phyloP scores from a whole-genome alignment of 2,113 vertebrate species.

The Casuarius casuarius region DNA sequence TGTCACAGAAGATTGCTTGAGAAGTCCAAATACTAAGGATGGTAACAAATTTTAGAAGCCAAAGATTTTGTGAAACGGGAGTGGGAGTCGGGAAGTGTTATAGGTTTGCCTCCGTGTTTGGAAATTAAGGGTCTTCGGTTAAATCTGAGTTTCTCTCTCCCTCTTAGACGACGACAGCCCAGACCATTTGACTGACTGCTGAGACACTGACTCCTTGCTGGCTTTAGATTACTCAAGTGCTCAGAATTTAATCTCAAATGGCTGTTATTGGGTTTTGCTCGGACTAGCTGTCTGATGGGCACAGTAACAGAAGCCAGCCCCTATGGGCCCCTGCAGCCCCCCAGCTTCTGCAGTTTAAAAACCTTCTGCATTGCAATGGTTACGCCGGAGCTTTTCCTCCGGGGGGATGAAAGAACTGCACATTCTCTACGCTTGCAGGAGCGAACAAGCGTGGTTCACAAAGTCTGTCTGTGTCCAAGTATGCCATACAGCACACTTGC shows the following conservation, averaged over 20 bases:
- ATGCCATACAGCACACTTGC: not conserved
- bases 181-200: conserved; percentile 65
- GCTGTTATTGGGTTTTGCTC: conserved; percentile 36
- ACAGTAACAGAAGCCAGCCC: not conserved
- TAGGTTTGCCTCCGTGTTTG: conserved; percentile 25
- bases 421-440: not conserved
- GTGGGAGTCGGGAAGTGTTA: conserved; percentile 7
- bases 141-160: conserved; percentile 72
- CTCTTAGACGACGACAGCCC: conserved; percentile 68
- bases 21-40: conserved; percentile 20
- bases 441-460: not conserved
- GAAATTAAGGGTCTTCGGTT: conserved; percentile 70
- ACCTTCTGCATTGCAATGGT: fast-evolving
- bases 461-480: not conserved
- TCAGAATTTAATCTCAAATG: conserved; percentile 70
- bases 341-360: not conserved
- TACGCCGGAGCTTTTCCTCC: not conserved
- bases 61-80: not conserved
- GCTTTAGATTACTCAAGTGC: conserved; percentile 67
- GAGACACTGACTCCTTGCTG: conserved; percentile 61
- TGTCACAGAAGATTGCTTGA: conserved; percentile 18
- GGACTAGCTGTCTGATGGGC: not conserved
- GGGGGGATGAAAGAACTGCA: not conserved
- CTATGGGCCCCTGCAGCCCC: not conserved
- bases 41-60: not conserved